Percentiles rank a stretch among this genome's conserved stretches.
Evolutionary conservation across 2,888 invertebrate genomes (phyloP).

Genomic region (Drosophila kokeensis): DNA sequence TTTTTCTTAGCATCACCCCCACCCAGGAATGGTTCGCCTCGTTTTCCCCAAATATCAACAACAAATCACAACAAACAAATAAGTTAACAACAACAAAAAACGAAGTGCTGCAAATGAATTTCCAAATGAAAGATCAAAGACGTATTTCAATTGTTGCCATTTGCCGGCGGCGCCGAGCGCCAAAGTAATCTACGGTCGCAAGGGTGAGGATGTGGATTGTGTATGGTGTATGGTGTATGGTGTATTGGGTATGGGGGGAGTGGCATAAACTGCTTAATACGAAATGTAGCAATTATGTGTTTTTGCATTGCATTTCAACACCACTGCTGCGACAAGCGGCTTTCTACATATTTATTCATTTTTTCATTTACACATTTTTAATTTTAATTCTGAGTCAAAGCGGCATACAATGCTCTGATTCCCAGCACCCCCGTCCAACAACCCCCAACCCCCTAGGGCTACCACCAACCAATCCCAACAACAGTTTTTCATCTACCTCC

Average conservation of each 20-base stretch:
- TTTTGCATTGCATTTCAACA: conserved; percentile 25
- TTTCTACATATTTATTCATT: conserved; percentile 73
- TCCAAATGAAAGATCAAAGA: conserved; percentile 79
- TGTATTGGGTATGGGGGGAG: background rate
- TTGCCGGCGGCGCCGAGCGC: conserved; percentile 66
- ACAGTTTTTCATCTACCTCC: background rate
- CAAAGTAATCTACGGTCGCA: conserved; percentile 39
- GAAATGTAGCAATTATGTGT: conserved; percentile 76
- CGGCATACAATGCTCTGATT: conserved; percentile 31
- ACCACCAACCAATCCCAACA: conserved; percentile 17
- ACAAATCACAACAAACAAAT: conserved; percentile 16
- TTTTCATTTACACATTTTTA: conserved; percentile 79
- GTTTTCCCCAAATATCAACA: conserved; percentile 9
- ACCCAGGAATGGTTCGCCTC: background rate
- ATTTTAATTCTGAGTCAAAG: conserved; percentile 73
- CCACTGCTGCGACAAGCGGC: conserved; percentile 10
- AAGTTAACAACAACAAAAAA: conserved; percentile 4
- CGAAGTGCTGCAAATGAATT: conserved; percentile 68
- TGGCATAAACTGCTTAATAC: conserved; percentile 70
- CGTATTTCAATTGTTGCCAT: conserved; percentile 78
- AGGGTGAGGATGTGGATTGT: background rate
- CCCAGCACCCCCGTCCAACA: background rate
- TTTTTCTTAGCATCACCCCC: background rate
- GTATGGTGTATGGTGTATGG: background rate
- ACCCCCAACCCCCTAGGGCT: background rate